Conservation (phyloP, 2,113 vertebrate genomes). For the Helogale parvula region DNA sequence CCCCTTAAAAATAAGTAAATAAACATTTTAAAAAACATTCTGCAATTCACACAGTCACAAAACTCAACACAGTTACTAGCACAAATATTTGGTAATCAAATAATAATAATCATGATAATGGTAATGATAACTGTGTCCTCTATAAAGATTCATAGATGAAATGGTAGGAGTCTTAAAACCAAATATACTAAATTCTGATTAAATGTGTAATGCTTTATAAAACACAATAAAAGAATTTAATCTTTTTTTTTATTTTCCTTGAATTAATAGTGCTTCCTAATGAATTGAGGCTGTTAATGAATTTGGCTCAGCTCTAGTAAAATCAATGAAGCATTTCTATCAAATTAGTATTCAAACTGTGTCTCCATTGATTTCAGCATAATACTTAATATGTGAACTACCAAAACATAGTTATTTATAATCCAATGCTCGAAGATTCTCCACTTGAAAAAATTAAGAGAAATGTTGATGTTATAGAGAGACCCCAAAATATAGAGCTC, state of each 20-base stretch:
- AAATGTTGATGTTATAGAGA: background rate
- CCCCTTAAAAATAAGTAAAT: too few species aligned
- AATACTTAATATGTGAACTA: constrained; percentile 50
- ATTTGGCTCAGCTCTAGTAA: constrained; percentile 64
- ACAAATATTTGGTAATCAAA: constrained; percentile 47
- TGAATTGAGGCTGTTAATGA: constrained; percentile 72
- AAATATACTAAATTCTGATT: constrained; percentile 71
- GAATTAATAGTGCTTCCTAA: constrained; percentile 74
- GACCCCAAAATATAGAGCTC: background rate
- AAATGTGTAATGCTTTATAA: constrained; percentile 61
- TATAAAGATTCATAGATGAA: constrained; percentile 56
- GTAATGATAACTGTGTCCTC: constrained; percentile 42
- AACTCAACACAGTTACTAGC: background rate
- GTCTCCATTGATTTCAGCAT: constrained; percentile 37
- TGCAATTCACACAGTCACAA: background rate
- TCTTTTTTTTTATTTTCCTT: constrained; percentile 54
- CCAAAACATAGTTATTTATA: constrained; percentile 50
- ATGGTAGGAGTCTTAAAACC: constrained; percentile 32
- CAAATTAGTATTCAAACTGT: constrained; percentile 64
- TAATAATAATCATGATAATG: constrained; percentile 37
- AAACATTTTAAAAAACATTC: background rate
- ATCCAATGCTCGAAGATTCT: background rate
- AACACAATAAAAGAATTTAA: constrained; percentile 62
- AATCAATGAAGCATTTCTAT: constrained; percentile 72
- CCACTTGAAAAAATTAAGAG: constrained; percentile 30